Conservation (phyloP, 2,113 vertebrate genomes). For the Pimephales promelas region DNA sequence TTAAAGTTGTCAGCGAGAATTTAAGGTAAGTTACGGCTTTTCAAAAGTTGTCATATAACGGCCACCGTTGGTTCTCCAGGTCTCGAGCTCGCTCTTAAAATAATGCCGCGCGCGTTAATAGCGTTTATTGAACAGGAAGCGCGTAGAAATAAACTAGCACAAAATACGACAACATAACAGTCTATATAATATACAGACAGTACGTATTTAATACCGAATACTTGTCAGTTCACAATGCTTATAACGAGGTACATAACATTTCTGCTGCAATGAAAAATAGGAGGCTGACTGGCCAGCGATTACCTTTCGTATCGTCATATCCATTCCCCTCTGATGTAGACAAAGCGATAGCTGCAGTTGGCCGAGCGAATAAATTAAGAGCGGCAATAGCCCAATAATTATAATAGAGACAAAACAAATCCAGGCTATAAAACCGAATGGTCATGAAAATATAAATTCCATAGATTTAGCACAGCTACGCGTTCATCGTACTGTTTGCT, state of each 20-base stretch:
- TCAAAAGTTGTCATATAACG: constrained; percentile 13
- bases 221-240: not conserved
- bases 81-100: not conserved
- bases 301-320: constrained; percentile 50
- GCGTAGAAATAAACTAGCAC: not conserved
- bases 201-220: not conserved
- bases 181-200: not conserved
- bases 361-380: not conserved
- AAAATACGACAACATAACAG: not conserved
- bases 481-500: constrained; percentile 1
- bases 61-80: not conserved
- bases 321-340: constrained; percentile 38
- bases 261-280: not conserved
- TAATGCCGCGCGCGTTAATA: constrained; percentile 5
- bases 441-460: not conserved
- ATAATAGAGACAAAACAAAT: not conserved
- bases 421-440: not conserved
- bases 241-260: not conserved
- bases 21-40: not conserved
- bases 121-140: constrained; percentile 23
- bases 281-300: constrained; percentile 22
- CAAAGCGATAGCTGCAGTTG: constrained; percentile 35
- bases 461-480: not conserved
- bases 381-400: not conserved
- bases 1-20: no score